phyloP scores from a whole-genome alignment of 2,888 invertebrate genomes.

The Craniophora ligustri region DNA sequence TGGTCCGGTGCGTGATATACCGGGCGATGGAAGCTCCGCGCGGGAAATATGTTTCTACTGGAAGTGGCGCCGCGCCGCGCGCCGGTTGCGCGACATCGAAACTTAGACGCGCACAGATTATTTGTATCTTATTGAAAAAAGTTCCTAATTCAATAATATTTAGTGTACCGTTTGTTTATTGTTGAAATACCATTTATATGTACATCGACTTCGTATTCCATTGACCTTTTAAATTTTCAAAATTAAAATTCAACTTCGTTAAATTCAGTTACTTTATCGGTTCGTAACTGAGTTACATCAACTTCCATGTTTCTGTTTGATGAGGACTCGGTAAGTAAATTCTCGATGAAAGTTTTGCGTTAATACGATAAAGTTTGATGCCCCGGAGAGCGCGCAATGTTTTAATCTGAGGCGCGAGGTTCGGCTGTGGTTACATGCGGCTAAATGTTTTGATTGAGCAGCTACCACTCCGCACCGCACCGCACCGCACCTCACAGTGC shows the following conservation, averaged over 20 bases:
- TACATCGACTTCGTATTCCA: slow-evolving; percentile 48
- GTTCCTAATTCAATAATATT: too few species aligned
- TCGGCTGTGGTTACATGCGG: slow-evolving; percentile 46
- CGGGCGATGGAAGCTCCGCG: slow-evolving; percentile 52
- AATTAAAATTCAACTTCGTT: slow-evolving; percentile 73
- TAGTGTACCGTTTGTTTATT: not conserved
- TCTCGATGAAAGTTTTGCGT: slow-evolving; percentile 65
- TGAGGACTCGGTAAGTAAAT: slow-evolving; percentile 71
- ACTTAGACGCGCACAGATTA: slow-evolving; percentile 74
- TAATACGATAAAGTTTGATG: slow-evolving; percentile 71
- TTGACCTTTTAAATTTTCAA: slow-evolving; percentile 52
- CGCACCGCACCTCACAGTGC: not conserved
- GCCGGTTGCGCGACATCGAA: slow-evolving; percentile 45
- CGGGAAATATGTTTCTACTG: slow-evolving; percentile 56
- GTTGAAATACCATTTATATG: slow-evolving; percentile 27
- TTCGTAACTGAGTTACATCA: slow-evolving; percentile 71
- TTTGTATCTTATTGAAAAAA: too few species aligned
- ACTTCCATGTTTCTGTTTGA: slow-evolving; percentile 76
- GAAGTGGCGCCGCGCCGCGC: too few species aligned
- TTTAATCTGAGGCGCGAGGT: slow-evolving; percentile 55
- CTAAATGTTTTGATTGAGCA: slow-evolving; percentile 53
- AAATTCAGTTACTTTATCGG: slow-evolving; percentile 73
- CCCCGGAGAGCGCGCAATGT: slow-evolving; percentile 61
- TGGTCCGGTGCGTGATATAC: slow-evolving; percentile 69
- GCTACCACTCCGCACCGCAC: slow-evolving; percentile 8